Evolutionary conservation across 1,140 invertebrate species (phyloP).

Genomic region (Lordiphosa stackelbergi): DNA sequence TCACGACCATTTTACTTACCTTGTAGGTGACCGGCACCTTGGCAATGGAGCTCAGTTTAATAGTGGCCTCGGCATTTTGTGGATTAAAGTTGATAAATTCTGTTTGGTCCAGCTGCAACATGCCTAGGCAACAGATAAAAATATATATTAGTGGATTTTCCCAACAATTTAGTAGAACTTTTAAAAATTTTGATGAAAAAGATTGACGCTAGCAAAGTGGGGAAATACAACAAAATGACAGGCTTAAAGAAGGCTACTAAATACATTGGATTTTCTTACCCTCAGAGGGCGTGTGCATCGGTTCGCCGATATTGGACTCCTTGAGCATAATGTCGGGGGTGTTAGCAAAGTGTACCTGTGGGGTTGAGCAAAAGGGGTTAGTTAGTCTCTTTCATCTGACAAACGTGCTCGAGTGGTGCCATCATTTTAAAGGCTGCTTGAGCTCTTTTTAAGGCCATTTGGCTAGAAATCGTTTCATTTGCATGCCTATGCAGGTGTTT

Average conservation of each 20-base stretch:
- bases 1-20: slow-evolving; percentile 18
- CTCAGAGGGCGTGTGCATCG: slow-evolving; percentile 43
- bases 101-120: slow-evolving; percentile 79
- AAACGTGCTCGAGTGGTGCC: slow-evolving; percentile 26
- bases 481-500: no score
- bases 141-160: slow-evolving; percentile 3
- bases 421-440: no score
- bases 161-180: slow-evolving; percentile 2
- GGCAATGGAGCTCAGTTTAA: slow-evolving; percentile 34
- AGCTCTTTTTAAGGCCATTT: no score
- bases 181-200: no score
- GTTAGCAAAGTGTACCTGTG: slow-evolving; percentile 70
- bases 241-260: neutral
- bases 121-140: slow-evolving; percentile 38
- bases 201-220: no score
- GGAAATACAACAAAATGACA: slow-evolving; percentile 1
- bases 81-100: slow-evolving; percentile 84
- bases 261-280: slow-evolving; percentile 21
- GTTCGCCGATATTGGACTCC: slow-evolving; percentile 34
- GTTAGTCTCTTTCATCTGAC: slow-evolving; percentile 13
- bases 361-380: slow-evolving; percentile 7
- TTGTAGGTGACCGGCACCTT: slow-evolving; percentile 50
- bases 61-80: slow-evolving; percentile 44
- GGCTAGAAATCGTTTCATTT: no score
- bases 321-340: slow-evolving; percentile 44